Base-by-base conservation (phyloP, 2,113 vertebrate genomes). In the Eurystomus gularis region DNA sequence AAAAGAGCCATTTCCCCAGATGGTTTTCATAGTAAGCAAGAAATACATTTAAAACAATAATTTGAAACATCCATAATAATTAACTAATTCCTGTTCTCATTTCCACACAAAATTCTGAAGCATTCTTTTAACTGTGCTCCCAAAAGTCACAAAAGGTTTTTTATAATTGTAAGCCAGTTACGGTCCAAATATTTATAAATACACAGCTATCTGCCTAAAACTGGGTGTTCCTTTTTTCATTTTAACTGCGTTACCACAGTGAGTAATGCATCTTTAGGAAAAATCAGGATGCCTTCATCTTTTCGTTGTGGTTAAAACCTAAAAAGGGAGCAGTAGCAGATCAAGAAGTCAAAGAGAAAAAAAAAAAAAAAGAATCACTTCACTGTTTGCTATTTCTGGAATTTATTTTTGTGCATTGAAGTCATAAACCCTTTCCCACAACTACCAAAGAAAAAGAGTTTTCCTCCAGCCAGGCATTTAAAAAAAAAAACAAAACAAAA, bases 381-480 rank as follows among this genome's bases (percentile, higher is more conserved):
- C 66, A 78, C 26, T 87, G 20, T 86, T 82, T 82, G 55, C 75
- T 96, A 91, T 90, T 96, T 96, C 79, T 77, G 31, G 81, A 95
- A 93, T 86, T 93, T 31, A 79, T 42, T 92, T 95, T 55, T 82
- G 55, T 85, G 33, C 1, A 0, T 90, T 71, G 60, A 75, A 83
- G 35, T 85, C 61, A 88, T 31, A 88, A 96, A 49, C 11, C 5
- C 33, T 82, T 84, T 51, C 35, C 37, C 54, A 84, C 89, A 96
- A 82, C 48, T 55, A 82, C 17, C 0, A 0, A 64, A 60, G 25
- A 49, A 52, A 86, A 89, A 62, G 9, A 4, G 15, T 9, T 39
- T 86, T 69, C 25, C 39, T 71, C 35, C 35, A 66, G 7, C 10
- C 55, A 86, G 17, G 70, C 31, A 25, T 26, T 17, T 26, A 29